Percentiles rank a stretch among this genome's conserved stretches.
Evolutionary conservation across 1,140 invertebrate species (phyloP).

Genomic region (Epicauta chinensis): DNA sequence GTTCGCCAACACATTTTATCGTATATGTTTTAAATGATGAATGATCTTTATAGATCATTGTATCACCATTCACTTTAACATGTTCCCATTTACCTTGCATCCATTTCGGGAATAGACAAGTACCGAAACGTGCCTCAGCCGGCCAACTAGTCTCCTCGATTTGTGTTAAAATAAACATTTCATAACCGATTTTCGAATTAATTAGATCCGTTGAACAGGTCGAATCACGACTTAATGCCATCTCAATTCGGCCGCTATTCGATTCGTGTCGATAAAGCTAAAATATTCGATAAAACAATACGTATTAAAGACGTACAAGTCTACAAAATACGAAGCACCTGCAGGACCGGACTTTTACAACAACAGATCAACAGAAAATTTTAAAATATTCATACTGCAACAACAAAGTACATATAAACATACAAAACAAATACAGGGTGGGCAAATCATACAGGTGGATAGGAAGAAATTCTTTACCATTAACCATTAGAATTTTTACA

Average conservation of each 20-base stretch:
- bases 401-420: no score
- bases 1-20: slow-evolving; percentile 49
- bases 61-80: slow-evolving; percentile 52
- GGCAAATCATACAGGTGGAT: no score
- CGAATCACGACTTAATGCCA: slow-evolving; percentile 64
- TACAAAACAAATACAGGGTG: no score
- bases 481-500: no score
- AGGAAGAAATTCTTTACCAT: no score
- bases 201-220: slow-evolving; percentile 55
- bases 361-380: no score
- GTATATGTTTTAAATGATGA: slow-evolving; percentile 59
- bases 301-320: no score
- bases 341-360: no score
- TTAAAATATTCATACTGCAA: no score
- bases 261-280: slow-evolving; percentile 56
- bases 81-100: slow-evolving; percentile 61
- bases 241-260: slow-evolving; percentile 50
- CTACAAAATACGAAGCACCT: no score
- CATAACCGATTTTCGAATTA: slow-evolving; percentile 54
- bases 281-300: no score
- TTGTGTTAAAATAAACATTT: slow-evolving; percentile 50
- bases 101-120: slow-evolving; percentile 58
- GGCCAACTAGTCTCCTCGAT: slow-evolving; percentile 40
- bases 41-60: slow-evolving; percentile 58
- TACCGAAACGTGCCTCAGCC: slow-evolving; percentile 29